phyloP scores from a whole-genome alignment of 64 coral and sea anemone genomes.

The Acropora tenuis region DNA sequence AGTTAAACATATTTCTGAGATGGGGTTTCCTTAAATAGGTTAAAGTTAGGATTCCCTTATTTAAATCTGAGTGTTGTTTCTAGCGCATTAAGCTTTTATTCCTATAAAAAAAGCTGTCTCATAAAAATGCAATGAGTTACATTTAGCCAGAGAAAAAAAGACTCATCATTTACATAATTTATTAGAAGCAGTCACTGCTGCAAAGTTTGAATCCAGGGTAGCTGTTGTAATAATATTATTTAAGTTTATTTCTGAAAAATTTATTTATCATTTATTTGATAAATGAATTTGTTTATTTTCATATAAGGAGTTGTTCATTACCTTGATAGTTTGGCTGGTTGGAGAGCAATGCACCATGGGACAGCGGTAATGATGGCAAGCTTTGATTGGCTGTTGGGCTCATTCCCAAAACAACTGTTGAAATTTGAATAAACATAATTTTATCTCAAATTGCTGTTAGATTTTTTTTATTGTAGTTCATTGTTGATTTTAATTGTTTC shows the following conservation, averaged over 20 bases:
- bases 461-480: background rate
- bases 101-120: background rate
- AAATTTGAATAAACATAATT: constrained; percentile 23
- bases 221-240: background rate
- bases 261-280: background rate
- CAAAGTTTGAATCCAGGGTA: background rate
- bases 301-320: constrained; percentile 14
- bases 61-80: no score
- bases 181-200: no score
- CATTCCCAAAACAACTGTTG: constrained; percentile 70
- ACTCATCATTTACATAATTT: background rate
- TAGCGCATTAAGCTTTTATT: no score
- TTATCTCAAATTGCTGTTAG: background rate
- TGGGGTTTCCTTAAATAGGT: no score
- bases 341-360: constrained; percentile 44
- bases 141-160: background rate
- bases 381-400: constrained; percentile 43
- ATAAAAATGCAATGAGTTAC: background rate
- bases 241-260: background rate
- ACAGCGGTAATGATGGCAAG: constrained; percentile 42
- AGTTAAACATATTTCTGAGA: no score
- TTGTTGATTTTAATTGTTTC: background rate
- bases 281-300: background rate
- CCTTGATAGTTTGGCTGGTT: constrained; percentile 63
- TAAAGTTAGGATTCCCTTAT: no score